These are phyloP conservation scores for Enteromius trimaculatus DNA, from an alignment of 2,797 vertebrate genomes.

Conservation along the genomic window DNA sequence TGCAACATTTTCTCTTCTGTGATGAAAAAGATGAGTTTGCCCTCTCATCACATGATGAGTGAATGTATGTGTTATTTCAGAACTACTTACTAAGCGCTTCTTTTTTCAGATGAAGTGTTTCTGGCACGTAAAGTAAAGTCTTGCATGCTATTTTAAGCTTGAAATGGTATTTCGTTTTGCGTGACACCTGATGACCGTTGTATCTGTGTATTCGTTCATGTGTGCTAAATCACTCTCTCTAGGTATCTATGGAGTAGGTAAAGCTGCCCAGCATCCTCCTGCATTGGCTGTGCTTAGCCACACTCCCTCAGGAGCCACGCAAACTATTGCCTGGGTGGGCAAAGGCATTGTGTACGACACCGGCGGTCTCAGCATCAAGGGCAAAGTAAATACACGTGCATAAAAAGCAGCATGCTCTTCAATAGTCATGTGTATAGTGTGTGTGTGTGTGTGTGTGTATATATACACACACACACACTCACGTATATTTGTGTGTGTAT, in stretches of 20 bases:
- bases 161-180: not conserved
- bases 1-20: not conserved
- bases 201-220: not conserved
- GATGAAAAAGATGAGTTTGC: conserved; percentile 10
- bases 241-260: conserved; percentile 98
- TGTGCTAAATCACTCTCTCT: conserved; percentile 7
- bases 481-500: no score
- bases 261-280: conserved; percentile 90
- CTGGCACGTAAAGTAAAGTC: not conserved
- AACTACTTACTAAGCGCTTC: not conserved
- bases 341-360: conserved; percentile 99
- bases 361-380: conserved; percentile 98
- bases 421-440: no score
- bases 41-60: conserved; percentile 18
- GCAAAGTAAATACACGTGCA: conserved; percentile 81
- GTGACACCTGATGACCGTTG: not conserved
- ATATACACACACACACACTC: no score
- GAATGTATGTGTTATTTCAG: not conserved
- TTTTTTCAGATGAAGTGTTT: not conserved
- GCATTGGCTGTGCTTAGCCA: conserved; percentile 93
- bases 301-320: conserved; percentile 91
- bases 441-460: no score
- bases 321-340: conserved; percentile 98
- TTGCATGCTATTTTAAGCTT: not conserved
- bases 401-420: not conserved